Evolutionary conservation across 2,888 invertebrate species (phyloP), one percentile per base, ranked within the genome.

Genomic region (Spisula subtruncata): DNA sequence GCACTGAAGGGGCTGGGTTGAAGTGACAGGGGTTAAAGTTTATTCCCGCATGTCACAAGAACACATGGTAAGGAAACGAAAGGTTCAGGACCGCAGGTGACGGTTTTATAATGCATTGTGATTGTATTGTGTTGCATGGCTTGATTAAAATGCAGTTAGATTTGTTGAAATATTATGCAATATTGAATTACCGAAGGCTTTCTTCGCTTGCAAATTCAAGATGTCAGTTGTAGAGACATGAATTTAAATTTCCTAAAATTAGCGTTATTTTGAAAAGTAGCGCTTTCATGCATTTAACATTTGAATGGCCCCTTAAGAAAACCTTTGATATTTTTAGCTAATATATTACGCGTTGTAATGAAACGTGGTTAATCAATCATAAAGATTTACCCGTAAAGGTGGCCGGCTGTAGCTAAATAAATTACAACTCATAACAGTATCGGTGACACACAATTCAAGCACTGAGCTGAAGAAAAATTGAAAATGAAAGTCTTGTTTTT

Each of bases 71-170:
- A 48, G 71, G 86, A 60, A 81, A 54, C 54, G 18, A 79, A 60
- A 56, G 56, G 82, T 60, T 81, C 75, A 66, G 83, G n/a, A 71
- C 83, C 86, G 89, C 89, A 89, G 89, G 89, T 89, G 89, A 89
- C 66, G 80, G 80, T 41, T 35, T 83, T 56, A 54, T 81, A 82
- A 83, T 89, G 89, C 89, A 86, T 83, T 83, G 48, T 80, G 48
- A 29, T 46, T 83, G 81, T 82, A 85, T 89, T 86, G 82, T 89
- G 54, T 85, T 89, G 89, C 89, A 35, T 20, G 20, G 80, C 83
- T 86, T 86, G 89, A 89, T 89, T 83, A 89, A 89, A 89, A 89
- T 89, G 89, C 86, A 89, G 86, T 89, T 86, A 81, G 81, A 86
- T 89, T 48, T 83, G 81, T 89, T 86, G 88, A 84, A 86, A 80